Percentiles rank a stretch among this genome's conserved stretches.
phyloP scores from a whole-genome alignment of 2,113 vertebrate species.

The Pogonocichla stellata region DNA sequence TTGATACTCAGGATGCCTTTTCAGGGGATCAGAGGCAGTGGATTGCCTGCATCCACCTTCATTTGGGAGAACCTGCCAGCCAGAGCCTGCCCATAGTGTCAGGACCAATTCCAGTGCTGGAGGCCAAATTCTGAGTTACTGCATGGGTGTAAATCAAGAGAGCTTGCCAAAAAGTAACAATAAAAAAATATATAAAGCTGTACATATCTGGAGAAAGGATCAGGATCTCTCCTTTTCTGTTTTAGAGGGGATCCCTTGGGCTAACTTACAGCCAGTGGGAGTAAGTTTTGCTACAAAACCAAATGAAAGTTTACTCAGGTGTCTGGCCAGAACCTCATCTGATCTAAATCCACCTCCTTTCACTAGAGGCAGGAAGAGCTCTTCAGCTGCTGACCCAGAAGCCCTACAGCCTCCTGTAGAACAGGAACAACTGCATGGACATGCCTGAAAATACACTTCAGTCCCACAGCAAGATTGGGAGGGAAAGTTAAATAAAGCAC shows the following conservation, averaged over 20 bases:
- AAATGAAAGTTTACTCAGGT: constrained; percentile 43
- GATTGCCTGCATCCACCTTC: not conserved
- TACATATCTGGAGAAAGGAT: not conserved
- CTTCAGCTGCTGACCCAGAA: not conserved
- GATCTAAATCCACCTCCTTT: constrained; percentile 6
- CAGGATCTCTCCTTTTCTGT: not conserved
- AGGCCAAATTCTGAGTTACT: not conserved
- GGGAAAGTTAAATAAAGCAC: constrained; percentile 6
- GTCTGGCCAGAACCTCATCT: constrained; percentile 18
- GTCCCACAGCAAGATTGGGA: not conserved
- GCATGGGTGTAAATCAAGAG: not conserved
- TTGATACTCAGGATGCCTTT: rapidly evolving
- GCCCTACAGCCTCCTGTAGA: not conserved
- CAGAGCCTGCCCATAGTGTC: not conserved
- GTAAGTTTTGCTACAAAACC: constrained; percentile 9
- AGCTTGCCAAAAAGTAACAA: not conserved
- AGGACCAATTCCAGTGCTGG: not conserved
- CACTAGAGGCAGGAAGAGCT: not conserved
- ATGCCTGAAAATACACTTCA: constrained; percentile 13
- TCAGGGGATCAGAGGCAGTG: not conserved
- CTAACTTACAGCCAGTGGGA: not conserved
- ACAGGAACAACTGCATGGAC: constrained; percentile 15
- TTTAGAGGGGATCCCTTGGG: not conserved
- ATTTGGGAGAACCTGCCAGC: not conserved
- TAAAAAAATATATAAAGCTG: not conserved